Base-by-base conservation (phyloP, 1,140 invertebrate species). In the Heliconius eleuchia region DNA sequence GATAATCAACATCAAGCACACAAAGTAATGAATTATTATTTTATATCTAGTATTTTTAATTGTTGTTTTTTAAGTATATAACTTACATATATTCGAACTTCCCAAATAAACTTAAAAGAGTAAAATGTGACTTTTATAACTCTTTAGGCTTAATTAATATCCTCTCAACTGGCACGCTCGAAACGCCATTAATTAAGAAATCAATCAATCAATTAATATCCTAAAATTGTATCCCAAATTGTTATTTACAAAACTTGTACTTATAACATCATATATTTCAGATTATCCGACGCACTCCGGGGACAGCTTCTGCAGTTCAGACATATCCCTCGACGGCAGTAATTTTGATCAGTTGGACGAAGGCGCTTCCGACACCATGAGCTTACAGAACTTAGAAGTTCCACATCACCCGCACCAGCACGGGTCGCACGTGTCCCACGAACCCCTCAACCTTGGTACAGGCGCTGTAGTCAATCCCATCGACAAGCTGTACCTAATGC, bases 401-500 rank as follows among this genome's bases (percentile, higher is more conserved):
- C 95, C 94, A 78, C 94, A 94, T 77, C 95, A 95, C 80, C 92
- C 95, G 13, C 95, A 95, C 83, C 95, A 95, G 76, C 95, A 95
- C 80, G 91, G 92, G 5, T 94, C 94, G 6, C 95, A 95, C 86
- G 91, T 96, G 76, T 93, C 95, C 5, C 95, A 95, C 86, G 95
- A 96, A 84, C 91, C 95, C 50, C 87, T 96, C 89, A 89, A 95
- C 83, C 95, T 96, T 50, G 96, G 96, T 81, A 95, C 96, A 8
- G 95, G 95, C 52, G 96, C 96, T 55, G 95, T 96, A 18, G 96
- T 97, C 88, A 99, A 99, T 93, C 99, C 98, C 52, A 99, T 99
- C 84, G 98, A 99, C 93, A 99, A 99, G 95, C 96, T 99, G 71
- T 99, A 99, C 95, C 97, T 99, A 86, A 99, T 99, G 99, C 98